These are phyloP conservation scores for Cephus spinipes DNA, from an alignment of 2,888 invertebrate genomes.

Conservation along the genomic window DNA sequence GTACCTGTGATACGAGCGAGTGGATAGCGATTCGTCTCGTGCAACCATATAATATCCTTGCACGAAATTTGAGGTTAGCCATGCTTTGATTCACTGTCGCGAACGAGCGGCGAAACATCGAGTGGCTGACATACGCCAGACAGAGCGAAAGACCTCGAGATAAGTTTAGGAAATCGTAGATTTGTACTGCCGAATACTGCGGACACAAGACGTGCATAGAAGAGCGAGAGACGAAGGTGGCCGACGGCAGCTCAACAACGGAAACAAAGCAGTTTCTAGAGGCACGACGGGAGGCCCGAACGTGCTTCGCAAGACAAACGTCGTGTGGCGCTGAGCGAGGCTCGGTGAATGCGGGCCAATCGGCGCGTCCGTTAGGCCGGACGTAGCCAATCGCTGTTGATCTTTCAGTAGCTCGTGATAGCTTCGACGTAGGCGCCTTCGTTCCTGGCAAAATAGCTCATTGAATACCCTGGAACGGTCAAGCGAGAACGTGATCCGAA, in stretches of 20 bases:
- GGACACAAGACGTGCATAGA: neutral
- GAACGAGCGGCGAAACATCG: no score
- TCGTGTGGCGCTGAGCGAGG: neutral
- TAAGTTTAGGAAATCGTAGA: neutral
- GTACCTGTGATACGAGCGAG: neutral
- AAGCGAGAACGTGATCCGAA: constrained; percentile 21
- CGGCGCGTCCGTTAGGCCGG: neutral
- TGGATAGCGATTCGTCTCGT: no score
- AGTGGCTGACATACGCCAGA: neutral
- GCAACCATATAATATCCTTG: no score
- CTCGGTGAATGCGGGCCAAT: neutral
- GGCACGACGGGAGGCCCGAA: neutral
- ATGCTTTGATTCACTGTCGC: no score
- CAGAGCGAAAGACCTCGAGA: neutral
- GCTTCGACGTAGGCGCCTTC: constrained; percentile 5
- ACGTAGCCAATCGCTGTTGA: neutral
- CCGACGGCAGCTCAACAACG: neutral
- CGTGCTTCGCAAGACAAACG: neutral
- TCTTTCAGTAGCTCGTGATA: neutral
- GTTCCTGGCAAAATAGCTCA: constrained; percentile 22
- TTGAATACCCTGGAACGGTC: constrained; percentile 21
- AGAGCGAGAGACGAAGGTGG: neutral
- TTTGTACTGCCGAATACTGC: neutral
- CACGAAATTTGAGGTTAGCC: neutral
- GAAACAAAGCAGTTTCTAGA: neutral